Evolutionary conservation across 2,113 vertebrate species (phyloP).

Genomic region (Lepus americanus): DNA sequence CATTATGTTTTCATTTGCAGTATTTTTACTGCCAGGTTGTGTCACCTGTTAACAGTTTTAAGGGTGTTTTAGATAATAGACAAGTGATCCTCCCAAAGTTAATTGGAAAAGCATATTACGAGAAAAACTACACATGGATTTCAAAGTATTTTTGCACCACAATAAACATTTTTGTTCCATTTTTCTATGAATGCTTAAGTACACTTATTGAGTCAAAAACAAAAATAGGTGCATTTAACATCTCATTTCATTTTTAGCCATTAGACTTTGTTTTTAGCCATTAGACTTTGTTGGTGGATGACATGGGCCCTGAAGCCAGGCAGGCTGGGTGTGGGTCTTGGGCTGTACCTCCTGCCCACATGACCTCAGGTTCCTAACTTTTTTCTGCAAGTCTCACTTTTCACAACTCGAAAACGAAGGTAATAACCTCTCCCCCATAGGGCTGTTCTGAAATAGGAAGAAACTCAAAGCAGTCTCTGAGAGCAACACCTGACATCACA

Average conservation of each 20-base stretch:
- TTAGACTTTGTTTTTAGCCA: neutral
- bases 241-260: neutral
- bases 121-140: too few species aligned
- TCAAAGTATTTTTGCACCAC: too few species aligned
- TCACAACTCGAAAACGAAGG: neutral
- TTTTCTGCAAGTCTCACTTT: neutral
- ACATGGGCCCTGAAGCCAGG: neutral
- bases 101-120: too few species aligned
- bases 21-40: neutral
- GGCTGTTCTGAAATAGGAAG: neutral
- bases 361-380: neutral
- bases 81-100: too few species aligned
- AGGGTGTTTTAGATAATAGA: neutral
- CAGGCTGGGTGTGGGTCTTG: neutral
- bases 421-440: neutral
- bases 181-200: too few species aligned
- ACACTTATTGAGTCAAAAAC: neutral
- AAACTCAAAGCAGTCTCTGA: neutral
- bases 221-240: neutral
- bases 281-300: neutral
- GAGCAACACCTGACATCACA: neutral
- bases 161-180: too few species aligned
- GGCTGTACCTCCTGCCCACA: neutral
- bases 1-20: neutral
- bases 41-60: slow-evolving; percentile 11